Evolutionary conservation across 2,888 invertebrate species (phyloP), one percentile per base, ranked within the genome.

Genomic region (Gymnoscelis rufifasciata): DNA sequence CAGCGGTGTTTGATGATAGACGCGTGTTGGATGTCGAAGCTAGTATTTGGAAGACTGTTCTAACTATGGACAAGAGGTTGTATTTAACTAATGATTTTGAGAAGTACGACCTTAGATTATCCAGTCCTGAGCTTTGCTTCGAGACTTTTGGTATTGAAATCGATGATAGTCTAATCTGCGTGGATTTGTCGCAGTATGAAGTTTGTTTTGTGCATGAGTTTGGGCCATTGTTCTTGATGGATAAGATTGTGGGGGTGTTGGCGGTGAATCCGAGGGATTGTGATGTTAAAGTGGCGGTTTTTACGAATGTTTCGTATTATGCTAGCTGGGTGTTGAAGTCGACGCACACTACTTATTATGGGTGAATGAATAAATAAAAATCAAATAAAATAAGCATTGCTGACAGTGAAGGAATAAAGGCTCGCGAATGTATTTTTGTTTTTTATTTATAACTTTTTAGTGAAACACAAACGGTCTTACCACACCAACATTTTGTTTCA

Each of bases 201-300:
- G 82, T 83, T 11, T 87, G 87, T 43, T 87, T 86, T 8, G 49
- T 77, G 0, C 73, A 80, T 1, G 87, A 87, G 23, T 86, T 84
- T 44, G 87, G 87, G 0, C 87, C 87, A 0, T 30, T 86, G 0
- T 86, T 62, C 43, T 23, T 37, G 3, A 64, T 51, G 0, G 75
- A 84, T 27, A 81, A 72, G 35, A 52, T 86, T 1, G 71, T 77
- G 0, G 87, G 86, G 0, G 57, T 86, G 0, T 46, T 86, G 11
- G 65, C 78, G 0, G 59, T 75, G 15, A 75, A 67, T 30, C 83
- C 86, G 0, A 60, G 58, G 5, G 78, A 81, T 1, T 83, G 83
- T 38, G 78, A 78, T 0, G 64, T 59, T 2, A 71, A 65, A 23
- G 4, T 66, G 11, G 69, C 71, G 0, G 67, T 76, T 8, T 76